phyloP scores from a whole-genome alignment of 2,888 invertebrate genomes.

The Idaea biselata region DNA sequence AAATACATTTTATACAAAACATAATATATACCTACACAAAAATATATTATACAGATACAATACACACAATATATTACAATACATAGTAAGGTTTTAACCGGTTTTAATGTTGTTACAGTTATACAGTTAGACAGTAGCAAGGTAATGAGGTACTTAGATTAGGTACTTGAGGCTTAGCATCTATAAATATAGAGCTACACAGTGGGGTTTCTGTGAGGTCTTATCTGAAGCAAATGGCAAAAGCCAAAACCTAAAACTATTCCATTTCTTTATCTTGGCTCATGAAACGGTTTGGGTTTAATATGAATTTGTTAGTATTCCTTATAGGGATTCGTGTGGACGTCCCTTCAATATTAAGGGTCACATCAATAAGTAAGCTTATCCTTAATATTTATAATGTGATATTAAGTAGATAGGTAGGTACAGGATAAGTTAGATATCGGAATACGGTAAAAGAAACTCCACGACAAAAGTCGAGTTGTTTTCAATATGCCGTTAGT shows the following conservation, averaged over 20 bases:
- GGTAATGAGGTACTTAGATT: neutral
- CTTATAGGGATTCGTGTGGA: slow-evolving; percentile 20
- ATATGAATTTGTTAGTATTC: slow-evolving; percentile 10
- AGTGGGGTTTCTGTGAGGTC: neutral
- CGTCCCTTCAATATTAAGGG: slow-evolving; percentile 27
- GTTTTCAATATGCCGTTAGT: neutral
- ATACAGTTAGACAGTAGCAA: no score
- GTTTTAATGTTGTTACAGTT: no score
- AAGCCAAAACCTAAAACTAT: neutral
- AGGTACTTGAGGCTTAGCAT: neutral
- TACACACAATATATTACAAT: no score
- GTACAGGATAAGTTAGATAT: slow-evolving; percentile 2
- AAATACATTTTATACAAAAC: no score
- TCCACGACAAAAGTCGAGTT: neutral
- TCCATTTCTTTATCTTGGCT: neutral
- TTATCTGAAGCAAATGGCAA: neutral
- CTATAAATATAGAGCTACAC: neutral
- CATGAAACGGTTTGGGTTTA: neutral
- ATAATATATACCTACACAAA: no score
- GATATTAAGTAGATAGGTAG: neutral
- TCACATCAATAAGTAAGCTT: slow-evolving; percentile 23
- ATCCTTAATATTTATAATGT: slow-evolving; percentile 23
- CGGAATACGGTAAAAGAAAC: slow-evolving; percentile 6
- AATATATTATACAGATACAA: no score
- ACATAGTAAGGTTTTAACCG: no score